A percentile compares a stretch with the other conserved stretches of the same genome.
Evolutionary conservation across 2,888 invertebrate genomes (phyloP).

Genomic region (Rhagium mordax): DNA sequence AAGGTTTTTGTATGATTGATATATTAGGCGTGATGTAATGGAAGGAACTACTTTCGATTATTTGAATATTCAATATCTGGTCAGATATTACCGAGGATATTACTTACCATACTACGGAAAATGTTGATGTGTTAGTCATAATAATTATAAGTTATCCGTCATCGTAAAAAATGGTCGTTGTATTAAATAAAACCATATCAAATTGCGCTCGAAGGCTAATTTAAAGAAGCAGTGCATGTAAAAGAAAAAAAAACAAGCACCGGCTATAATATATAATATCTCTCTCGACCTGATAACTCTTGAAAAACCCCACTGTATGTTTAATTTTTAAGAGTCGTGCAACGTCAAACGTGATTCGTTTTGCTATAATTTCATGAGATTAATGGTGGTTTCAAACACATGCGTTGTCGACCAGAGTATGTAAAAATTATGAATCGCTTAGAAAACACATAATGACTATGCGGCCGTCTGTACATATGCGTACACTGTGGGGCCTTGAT

Average conservation of each 20-base stretch:
- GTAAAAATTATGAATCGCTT: constrained; percentile 31
- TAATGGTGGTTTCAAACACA: constrained; percentile 26
- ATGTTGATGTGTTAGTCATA: neutral
- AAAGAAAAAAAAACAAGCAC: neutral
- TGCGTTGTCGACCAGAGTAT: constrained; percentile 34
- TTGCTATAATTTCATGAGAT: constrained; percentile 39
- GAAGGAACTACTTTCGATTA: no score
- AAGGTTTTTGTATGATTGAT: no score
- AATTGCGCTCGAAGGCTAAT: neutral
- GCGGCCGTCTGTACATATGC: constrained; percentile 35
- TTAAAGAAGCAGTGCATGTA: neutral
- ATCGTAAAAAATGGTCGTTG: neutral
- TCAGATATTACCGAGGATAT: no score
- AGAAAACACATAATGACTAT: constrained; percentile 7
- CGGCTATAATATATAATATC: neutral
- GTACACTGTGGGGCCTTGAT: constrained; percentile 47
- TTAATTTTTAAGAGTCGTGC: constrained; percentile 27
- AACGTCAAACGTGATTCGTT: constrained; percentile 34
- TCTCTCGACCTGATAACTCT: constrained; percentile 7
- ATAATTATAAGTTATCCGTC: neutral
- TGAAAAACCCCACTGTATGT: constrained; percentile 26
- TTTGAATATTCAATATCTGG: no score
- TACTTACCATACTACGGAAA: neutral
- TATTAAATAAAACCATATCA: neutral
- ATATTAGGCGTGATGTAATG: no score